These are phyloP conservation scores for Eubasilissa regina DNA, from an alignment of 1,140 invertebrate genomes.

Conservation along the genomic window DNA sequence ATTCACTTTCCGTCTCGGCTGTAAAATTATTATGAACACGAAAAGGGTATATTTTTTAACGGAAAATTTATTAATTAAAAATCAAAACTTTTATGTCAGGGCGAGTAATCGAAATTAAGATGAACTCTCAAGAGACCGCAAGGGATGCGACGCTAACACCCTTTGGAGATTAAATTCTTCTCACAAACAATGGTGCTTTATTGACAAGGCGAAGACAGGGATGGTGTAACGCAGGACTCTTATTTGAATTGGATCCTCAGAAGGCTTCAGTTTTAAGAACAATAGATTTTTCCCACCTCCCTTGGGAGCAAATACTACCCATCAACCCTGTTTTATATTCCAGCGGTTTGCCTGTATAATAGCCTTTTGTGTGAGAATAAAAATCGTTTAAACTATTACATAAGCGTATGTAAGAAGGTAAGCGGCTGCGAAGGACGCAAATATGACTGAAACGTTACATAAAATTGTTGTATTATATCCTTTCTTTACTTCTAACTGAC, in stretches of 20 bases:
- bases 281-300: slow-evolving; percentile 46
- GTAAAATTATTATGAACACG: no score
- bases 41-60: no score
- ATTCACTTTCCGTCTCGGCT: no score
- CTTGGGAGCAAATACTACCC: neutral
- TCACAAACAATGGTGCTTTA: slow-evolving; percentile 54
- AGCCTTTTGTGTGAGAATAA: neutral
- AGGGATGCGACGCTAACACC: slow-evolving; percentile 18
- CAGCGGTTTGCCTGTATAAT: neutral
- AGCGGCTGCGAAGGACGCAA: no score
- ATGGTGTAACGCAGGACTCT: slow-evolving; percentile 50
- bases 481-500: no score
- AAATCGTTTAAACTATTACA: neutral
- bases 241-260: slow-evolving; percentile 55
- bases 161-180: slow-evolving; percentile 58
- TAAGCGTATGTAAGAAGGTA: no score
- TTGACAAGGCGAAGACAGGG: slow-evolving; percentile 43
- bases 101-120: slow-evolving; percentile 45
- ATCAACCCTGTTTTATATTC: slow-evolving; percentile 9
- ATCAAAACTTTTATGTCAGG: neutral
- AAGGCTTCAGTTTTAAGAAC: slow-evolving; percentile 51
- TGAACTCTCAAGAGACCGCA: slow-evolving; percentile 39
- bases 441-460: no score
- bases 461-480: no score
- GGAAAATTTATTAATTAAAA: neutral